A percentile compares a stretch with the other conserved stretches of the same genome.
Conservation (phyloP, 2,888 invertebrate genomes). For the Megaustenia siamemsis region DNA sequence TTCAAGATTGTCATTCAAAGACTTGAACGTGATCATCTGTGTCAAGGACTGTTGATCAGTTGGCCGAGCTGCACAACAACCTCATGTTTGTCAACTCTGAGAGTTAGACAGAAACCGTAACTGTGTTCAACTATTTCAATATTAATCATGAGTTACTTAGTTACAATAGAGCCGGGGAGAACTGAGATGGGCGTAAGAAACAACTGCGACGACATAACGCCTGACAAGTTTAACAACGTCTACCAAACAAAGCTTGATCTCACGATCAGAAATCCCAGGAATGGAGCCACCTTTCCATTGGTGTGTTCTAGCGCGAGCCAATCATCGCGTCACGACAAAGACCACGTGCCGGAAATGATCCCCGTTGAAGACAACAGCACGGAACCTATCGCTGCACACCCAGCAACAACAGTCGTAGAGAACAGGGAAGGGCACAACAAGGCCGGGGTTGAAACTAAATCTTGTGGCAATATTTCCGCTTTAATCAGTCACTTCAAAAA, state of each 20-base stretch:
- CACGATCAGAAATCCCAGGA: not conserved
- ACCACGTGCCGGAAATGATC: not conserved
- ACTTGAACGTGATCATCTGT: too few relatives aligned
- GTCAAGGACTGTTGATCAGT: too few relatives aligned
- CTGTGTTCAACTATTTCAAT: too few relatives aligned
- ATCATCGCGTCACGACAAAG: not conserved
- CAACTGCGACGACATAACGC: not conserved
- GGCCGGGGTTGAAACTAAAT: not conserved
- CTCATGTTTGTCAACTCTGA: too few relatives aligned
- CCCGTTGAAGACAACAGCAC: not conserved
- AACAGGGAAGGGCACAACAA: not conserved
- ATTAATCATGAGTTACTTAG: too few relatives aligned
- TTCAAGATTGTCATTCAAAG: too few relatives aligned
- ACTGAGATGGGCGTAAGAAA: not conserved
- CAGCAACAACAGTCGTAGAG: not conserved
- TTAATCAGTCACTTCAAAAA: conserved; percentile 4
- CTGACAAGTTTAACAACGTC: not conserved
- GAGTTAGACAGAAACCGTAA: too few relatives aligned
- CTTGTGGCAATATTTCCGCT: not conserved
- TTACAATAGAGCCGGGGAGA: too few relatives aligned
- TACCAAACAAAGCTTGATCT: conserved; percentile 9
- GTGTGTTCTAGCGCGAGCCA: too few relatives aligned
- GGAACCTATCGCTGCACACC: too few relatives aligned
- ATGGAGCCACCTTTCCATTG: not conserved
- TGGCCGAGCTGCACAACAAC: too few relatives aligned